These are phyloP conservation scores for Egretta garzetta DNA, from an alignment of 2,113 vertebrate genomes.

Conservation along the genomic window DNA sequence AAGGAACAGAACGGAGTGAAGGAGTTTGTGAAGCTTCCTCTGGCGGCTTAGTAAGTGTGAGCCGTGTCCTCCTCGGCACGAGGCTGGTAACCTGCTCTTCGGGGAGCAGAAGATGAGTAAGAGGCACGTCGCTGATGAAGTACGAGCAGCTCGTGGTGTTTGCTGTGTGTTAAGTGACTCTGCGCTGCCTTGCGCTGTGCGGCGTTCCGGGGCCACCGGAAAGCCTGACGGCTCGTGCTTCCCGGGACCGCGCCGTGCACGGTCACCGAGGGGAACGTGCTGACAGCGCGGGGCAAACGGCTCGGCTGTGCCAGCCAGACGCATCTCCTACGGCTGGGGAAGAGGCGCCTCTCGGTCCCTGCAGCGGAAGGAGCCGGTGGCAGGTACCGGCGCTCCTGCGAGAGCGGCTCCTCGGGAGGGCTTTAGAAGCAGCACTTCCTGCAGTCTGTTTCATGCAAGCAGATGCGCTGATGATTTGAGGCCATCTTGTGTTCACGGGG, in stretches of 20 bases:
- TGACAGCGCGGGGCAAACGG: accelerated
- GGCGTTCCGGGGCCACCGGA: not conserved
- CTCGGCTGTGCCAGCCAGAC: not conserved
- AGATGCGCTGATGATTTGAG: not conserved
- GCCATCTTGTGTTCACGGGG: slow-evolving; percentile 9
- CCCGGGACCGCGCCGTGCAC: too few relatives aligned
- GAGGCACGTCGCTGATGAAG: accelerated
- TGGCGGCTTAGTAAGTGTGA: not conserved
- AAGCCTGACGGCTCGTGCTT: not conserved
- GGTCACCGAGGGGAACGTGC: too few relatives aligned
- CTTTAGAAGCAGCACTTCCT: not conserved
- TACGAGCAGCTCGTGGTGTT: accelerated
- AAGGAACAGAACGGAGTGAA: not conserved
- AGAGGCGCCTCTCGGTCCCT: accelerated
- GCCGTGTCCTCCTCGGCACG: not conserved
- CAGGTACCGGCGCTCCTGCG: not conserved
- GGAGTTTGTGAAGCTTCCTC: not conserved
- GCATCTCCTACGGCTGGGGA: accelerated
- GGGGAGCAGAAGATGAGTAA: not conserved
- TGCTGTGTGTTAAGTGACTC: accelerated
- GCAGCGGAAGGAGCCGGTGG: not conserved
- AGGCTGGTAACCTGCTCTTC: not conserved
- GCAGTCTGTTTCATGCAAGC: accelerated
- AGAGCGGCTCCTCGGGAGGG: not conserved
- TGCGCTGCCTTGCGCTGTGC: accelerated